Base-by-base conservation (phyloP, 2,113 vertebrate species). In the Pterocles gutturalis region DNA sequence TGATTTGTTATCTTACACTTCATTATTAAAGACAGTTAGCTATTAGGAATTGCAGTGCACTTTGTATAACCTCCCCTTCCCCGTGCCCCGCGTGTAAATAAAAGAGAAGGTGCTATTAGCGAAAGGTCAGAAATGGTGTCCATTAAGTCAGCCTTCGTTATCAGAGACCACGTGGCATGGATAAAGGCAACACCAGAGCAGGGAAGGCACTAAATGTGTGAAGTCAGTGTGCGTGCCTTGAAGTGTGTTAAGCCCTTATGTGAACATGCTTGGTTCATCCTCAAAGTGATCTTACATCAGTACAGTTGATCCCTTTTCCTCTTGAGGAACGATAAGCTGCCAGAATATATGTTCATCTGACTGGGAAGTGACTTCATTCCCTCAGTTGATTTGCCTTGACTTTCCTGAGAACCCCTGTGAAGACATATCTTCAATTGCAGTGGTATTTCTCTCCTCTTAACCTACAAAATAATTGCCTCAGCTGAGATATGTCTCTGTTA, bases 381-480 rank as follows among this genome's bases (percentile, higher is more conserved):
- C 73, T 85, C 89, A 25, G 18, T 1, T 94, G 91, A 82, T 95
- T 94, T 95, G 87, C 62, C 17, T 54, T 94, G 90, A 66, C 87
- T 94, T 94, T 65, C 58, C 61, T 61, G 62, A 94, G 87, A 92
- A 72, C 41, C 49, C 89, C 81, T 77, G 71, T 93, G 82, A 96
- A 94, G 95, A 93, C 67, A 66, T 83, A 90, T 95, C 62, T 92
- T 95, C 92, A 89, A 61, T 76, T 96, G 93, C 65, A 12, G 83
- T 89, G 89, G 45, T 91, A 92, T 95, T 83, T 96, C 77, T 97
- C 77, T 94, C 89, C 84, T 94, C 86, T 95, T 95, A 96, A 92
- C 92, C 83, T 85, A 62, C 73, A 69, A 69, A 97, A 93, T 93
- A 97, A 95, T 95, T 95, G 83, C 86, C 53, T 95, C 91, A 91